A percentile compares a stretch with the other conserved stretches of the same genome.
Evolutionary conservation across 2,113 vertebrate genomes (phyloP).

Genomic region (Scatophagus argus): DNA sequence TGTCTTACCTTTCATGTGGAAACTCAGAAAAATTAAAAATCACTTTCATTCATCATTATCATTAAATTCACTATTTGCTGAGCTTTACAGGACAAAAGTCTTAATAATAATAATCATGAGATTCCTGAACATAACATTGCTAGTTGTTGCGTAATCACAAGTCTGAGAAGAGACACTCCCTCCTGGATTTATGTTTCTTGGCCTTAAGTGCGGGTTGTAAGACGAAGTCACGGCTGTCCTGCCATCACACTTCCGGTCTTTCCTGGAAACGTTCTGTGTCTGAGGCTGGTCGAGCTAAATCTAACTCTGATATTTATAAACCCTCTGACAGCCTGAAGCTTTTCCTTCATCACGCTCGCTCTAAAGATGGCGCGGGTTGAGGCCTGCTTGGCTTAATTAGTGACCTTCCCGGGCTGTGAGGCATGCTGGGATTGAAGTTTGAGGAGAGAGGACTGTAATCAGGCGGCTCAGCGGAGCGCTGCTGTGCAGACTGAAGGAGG

Average conservation of each 20-base stretch:
- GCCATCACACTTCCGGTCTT: background rate
- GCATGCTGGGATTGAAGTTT: slow-evolving; percentile 52
- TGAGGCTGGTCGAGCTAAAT: slow-evolving; percentile 33
- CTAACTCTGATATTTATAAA: slow-evolving; percentile 18
- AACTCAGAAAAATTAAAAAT: no score
- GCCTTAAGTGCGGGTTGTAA: background rate
- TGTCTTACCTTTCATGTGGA: no score
- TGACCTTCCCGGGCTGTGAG: slow-evolving; percentile 40
- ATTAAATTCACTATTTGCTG: no score
- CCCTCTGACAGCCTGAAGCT: slow-evolving; percentile 12
- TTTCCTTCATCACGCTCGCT: slow-evolving; percentile 27
- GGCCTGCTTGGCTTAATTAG: slow-evolving; percentile 57
- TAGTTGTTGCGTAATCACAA: background rate
- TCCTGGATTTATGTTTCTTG: background rate
- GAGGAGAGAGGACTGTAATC: slow-evolving; percentile 61
- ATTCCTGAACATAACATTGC: no score
- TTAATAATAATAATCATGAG: no score
- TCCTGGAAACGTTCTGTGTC: background rate
- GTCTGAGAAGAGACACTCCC: no score
- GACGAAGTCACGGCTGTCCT: background rate
- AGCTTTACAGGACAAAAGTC: no score
- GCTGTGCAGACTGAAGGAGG: slow-evolving; percentile 11
- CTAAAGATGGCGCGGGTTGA: slow-evolving; percentile 25
- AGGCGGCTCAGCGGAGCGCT: slow-evolving; percentile 7
- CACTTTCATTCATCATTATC: no score